Conservation (phyloP, 2,888 invertebrate genomes). For the Orthonevra nobilis region DNA sequence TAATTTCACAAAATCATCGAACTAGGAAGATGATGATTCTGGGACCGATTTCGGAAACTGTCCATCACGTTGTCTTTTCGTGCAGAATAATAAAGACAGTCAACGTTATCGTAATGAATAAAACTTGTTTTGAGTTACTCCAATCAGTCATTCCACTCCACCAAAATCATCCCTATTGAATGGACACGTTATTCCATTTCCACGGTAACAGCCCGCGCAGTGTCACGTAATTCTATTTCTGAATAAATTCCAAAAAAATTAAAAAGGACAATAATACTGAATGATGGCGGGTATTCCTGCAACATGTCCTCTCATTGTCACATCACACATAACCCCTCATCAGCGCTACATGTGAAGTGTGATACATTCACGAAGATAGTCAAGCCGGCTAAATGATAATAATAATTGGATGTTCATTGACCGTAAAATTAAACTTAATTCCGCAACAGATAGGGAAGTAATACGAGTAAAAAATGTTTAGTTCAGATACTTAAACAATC, state of each 20-base stretch:
- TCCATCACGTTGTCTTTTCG: background rate
- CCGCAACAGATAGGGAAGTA: constrained; percentile 1
- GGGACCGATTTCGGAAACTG: no score
- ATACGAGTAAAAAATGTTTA: background rate
- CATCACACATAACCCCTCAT: background rate
- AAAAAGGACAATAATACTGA: background rate
- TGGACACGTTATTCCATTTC: no score
- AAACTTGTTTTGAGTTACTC: constrained; percentile 25
- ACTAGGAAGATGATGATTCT: background rate
- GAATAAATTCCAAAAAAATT: background rate
- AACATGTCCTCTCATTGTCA: background rate
- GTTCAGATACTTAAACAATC: no score
- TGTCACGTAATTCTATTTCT: constrained; percentile 33
- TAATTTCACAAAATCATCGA: background rate
- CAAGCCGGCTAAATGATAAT: constrained; percentile 24
- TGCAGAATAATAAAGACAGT: constrained; percentile 15
- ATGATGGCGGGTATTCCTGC: background rate
- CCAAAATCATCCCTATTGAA: no score
- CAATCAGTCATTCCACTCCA: constrained; percentile 3
- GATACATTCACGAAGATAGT: background rate
- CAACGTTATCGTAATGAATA: constrained; percentile 43
- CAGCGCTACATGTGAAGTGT: background rate
- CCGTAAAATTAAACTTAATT: constrained; percentile 56
- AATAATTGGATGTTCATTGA: constrained; percentile 59
- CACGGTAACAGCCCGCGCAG: no score